phyloP scores from a whole-genome alignment of 2,888 invertebrate genomes.

The Eristalis pertinax region DNA sequence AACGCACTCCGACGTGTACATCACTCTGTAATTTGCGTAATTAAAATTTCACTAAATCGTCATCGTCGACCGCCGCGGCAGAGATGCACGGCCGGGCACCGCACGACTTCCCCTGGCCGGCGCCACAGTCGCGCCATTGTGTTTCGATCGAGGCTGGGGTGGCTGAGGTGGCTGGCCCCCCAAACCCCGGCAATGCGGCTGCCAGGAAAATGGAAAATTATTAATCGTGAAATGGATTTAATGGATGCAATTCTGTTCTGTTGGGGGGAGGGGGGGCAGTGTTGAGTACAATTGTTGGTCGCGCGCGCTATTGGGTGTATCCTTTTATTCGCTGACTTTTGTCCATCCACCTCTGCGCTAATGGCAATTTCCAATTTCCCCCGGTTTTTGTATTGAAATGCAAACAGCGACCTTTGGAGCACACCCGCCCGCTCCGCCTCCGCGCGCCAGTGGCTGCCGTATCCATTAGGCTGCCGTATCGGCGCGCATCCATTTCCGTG shows the following conservation, averaged over 20 bases:
- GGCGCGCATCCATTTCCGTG: background rate
- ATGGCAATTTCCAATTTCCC: slow-evolving; percentile 66
- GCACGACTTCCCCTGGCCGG: slow-evolving; percentile 15
- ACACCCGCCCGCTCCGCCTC: background rate
- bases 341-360: slow-evolving; percentile 22
- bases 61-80: background rate
- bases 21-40: slow-evolving; percentile 68
- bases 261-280: background rate
- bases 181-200: background rate
- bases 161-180: background rate
- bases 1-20: slow-evolving; percentile 46
- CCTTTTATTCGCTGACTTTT: slow-evolving; percentile 19
- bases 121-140: slow-evolving; percentile 22
- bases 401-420: slow-evolving; percentile 33
- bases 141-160: slow-evolving; percentile 11
- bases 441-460: background rate
- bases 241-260: slow-evolving; percentile 54
- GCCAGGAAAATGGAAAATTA: slow-evolving; percentile 56
- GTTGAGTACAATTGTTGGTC: slow-evolving; percentile 46
- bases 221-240: slow-evolving; percentile 70
- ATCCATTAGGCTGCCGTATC: background rate
- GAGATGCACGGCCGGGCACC: slow-evolving; percentile 18
- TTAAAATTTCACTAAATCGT: slow-evolving; percentile 71
- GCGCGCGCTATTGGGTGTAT: slow-evolving; percentile 20
- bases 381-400: slow-evolving; percentile 35